A percentile compares a stretch with the other conserved stretches of the same genome.
These are phyloP conservation scores for Elephantulus edwardii DNA, from an alignment of 2,113 vertebrate species.

Conservation along the genomic window DNA sequence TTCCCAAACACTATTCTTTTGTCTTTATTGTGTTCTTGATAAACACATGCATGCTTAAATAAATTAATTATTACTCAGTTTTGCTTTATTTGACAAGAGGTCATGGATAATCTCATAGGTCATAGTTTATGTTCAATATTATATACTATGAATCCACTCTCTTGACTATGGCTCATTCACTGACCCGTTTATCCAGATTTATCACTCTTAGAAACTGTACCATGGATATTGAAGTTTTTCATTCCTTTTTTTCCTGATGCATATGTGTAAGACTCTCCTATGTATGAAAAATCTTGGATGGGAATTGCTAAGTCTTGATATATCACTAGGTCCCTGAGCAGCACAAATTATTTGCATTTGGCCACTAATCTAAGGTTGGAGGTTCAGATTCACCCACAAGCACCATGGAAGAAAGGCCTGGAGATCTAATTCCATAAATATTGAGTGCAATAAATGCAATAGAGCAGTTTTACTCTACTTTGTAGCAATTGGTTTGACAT, in stretches of 20 bases:
- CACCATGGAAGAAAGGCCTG: background rate
- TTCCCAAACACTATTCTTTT: background rate
- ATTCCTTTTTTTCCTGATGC: background rate
- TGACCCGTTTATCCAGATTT: background rate
- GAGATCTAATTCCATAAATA: background rate
- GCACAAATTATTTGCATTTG: background rate
- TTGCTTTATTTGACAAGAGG: constrained; percentile 3
- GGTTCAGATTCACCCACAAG: background rate
- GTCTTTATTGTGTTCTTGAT: background rate
- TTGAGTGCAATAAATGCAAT: background rate
- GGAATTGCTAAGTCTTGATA: background rate
- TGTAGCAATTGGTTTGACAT: background rate
- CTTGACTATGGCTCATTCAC: background rate
- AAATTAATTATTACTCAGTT: background rate
- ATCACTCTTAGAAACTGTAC: background rate
- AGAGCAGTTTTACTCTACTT: background rate
- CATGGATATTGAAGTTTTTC: background rate
- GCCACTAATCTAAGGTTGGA: background rate
- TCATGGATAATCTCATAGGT: background rate
- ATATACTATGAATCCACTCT: background rate
- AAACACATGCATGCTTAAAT: background rate
- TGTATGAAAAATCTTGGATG: background rate
- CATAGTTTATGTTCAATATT: background rate
- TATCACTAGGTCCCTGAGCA: background rate
- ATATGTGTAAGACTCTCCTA: background rate